Base-by-base conservation (phyloP, 2,113 vertebrate species). In the Paedocypris sp. region DNA sequence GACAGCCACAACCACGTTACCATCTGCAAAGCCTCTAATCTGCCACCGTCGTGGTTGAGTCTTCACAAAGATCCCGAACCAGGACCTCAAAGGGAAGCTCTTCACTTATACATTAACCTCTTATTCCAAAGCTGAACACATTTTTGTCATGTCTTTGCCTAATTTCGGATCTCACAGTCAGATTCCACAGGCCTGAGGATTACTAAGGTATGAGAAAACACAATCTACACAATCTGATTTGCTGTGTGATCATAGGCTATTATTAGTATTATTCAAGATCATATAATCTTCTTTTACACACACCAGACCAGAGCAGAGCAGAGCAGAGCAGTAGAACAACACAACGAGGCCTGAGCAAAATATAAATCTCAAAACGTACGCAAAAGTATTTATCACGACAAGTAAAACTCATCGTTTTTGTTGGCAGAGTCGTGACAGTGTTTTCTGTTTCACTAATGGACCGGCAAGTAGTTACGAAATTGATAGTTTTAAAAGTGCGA, bases 141-240 rank as follows among this genome's bases (percentile, higher is more conserved):
- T n/a, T n/a, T n/a, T n/a, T n/a, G n/a, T n/a, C n/a, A n/a, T n/a
- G n/a, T n/a, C n/a, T 26, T 16, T 31, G 39, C 13, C 10, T 41
- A 20, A 42, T 48, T 12, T 49, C 52, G 23, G 39, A 28, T 56
- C 36, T 67, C 71, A 64, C 56, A 58, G 59, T 5, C 4, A 25
- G 43, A 48, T 66, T 41, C 62, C 42, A 35, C 67, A 62, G 69
- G 67, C 50, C 43, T 75, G 56, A 64, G 66, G 68, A 74, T 74
- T 71, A 75, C 73, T 60, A 51, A 75, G 67, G 66, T 72, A 71
- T 41, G 41, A 61, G 16, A n/a, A 12, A 68, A 61, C 42, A 29
- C 51, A 73, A 75, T 71, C 58, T 76, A 50, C 32, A 42, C 47
- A 15, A n/a, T 63, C 9, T 33, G 36, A 45, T 51, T 12, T 18